These are phyloP conservation scores for Stenichneumon culpator DNA, from an alignment of 2,888 invertebrate species.

Conservation along the genomic window DNA sequence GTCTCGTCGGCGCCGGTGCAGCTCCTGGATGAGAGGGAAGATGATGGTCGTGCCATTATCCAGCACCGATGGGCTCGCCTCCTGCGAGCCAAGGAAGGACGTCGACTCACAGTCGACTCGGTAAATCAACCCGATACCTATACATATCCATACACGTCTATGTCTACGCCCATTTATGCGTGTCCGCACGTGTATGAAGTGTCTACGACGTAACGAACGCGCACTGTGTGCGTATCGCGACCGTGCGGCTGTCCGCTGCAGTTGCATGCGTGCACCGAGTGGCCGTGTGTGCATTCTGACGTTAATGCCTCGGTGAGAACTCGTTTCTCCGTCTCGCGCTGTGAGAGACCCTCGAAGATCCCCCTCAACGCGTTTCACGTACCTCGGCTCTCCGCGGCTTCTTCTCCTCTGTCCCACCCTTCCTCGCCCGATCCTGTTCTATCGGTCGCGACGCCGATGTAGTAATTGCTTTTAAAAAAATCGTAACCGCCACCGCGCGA, in stretches of 20 bases:
- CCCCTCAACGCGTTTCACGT: constrained; percentile 26
- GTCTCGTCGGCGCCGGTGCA: constrained; percentile 24
- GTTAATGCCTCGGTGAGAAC: constrained; percentile 69
- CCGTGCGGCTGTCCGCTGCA: constrained; percentile 24
- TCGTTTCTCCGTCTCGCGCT: constrained; percentile 71
- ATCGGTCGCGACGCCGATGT: constrained; percentile 41
- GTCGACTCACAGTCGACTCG: constrained; percentile 64
- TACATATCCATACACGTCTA: neutral
- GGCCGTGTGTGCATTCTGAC: constrained; percentile 49
- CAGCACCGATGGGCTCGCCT: constrained; percentile 31
- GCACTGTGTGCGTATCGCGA: constrained; percentile 61
- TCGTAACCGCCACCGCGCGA: constrained; percentile 33
- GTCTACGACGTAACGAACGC: neutral
- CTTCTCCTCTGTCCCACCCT: constrained; percentile 1
- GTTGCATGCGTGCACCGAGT: constrained; percentile 2
- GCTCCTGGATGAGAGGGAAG: constrained; percentile 44
- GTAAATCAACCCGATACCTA: constrained; percentile 68
- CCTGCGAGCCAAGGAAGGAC: constrained; percentile 53
- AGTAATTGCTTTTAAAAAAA: constrained; percentile 57
- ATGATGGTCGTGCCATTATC: constrained; percentile 54
- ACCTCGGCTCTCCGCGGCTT: constrained; percentile 24
- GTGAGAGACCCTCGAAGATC: constrained; percentile 26
- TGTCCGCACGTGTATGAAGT: neutral
- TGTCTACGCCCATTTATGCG: neutral
- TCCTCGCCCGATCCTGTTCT: constrained; percentile 38